Base-by-base conservation (phyloP, 2,888 invertebrate genomes). In the Stenolophus ochropezus region DNA sequence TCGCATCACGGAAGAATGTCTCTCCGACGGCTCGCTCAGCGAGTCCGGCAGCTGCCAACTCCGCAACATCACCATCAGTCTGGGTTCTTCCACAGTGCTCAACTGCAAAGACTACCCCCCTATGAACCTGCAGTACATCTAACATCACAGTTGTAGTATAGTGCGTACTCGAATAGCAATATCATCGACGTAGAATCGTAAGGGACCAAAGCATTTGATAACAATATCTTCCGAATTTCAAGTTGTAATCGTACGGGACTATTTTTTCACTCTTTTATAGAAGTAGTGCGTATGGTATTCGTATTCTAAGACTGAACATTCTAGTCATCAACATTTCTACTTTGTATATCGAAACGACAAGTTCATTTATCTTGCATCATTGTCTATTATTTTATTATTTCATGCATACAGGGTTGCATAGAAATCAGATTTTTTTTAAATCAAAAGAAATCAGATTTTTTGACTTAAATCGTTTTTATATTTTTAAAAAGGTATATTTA, bases 61-160 rank as follows among this genome's bases (percentile, higher is more conserved):
- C 73, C 89, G 89, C 83, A 89, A 89, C 83, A 90, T 90, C 83
- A 89, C 89, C 20, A 90, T 90, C 71, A 87, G 84, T 53, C 82
- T 86, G 49, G 86, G 86, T 6, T 82, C 83, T 6, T 78, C 82
- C 20, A 25, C 75, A 18, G 23, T 75, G 23, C 75, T 75, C 8
- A 81, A 81, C 51, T 81, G 81, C 20, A 58, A 61, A 27, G 75
- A 81, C 33, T 21, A 81, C n/a, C 74, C 80, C 33, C 73, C 80
- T 73, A 73, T 80, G 73, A 80, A 80, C 23, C 73, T 73, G 18
- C 73, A 80, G 56, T 80, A 80, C 42, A 80, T 80, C 56, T 80
- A 80, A 80, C 23, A 21, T 6, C 6, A 1, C 11, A 42, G 33
- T 42, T 6, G 11, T 73, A 73, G 23, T 73, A 18, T 73, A 73